phyloP scores from a whole-genome alignment of 1,140 invertebrate genomes.

The Drosophila ercepeae region DNA sequence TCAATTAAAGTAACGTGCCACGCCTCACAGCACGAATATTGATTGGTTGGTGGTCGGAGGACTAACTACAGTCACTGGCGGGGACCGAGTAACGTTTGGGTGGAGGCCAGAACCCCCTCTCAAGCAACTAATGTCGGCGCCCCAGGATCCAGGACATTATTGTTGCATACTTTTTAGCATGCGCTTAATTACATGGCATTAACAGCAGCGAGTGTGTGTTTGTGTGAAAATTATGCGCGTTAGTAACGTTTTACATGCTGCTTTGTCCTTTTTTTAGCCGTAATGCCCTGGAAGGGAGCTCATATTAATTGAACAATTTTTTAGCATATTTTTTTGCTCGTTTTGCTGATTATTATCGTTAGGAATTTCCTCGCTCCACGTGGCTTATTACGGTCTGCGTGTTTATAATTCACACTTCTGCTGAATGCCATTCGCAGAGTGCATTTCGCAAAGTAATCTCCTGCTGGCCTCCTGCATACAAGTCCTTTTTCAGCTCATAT shows the following conservation, averaged over 20 bases:
- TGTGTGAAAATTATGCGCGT: constrained; percentile 69
- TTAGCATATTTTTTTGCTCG: constrained; percentile 57
- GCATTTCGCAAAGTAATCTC: constrained; percentile 52
- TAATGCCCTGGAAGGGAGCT: constrained; percentile 36
- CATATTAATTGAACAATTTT: constrained; percentile 79
- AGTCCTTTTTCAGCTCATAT: background rate
- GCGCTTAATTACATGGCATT: constrained; percentile 76
- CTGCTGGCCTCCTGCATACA: background rate
- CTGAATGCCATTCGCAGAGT: constrained; percentile 53
- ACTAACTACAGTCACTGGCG: constrained; percentile 32
- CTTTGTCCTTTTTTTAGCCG: background rate
- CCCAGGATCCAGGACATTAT: constrained; percentile 42
- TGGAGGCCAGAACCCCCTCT: background rate
- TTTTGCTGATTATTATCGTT: constrained; percentile 69
- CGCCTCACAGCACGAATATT: constrained; percentile 60
- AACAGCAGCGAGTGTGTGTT: constrained; percentile 43
- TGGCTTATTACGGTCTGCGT: constrained; percentile 65
- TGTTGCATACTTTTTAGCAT: constrained; percentile 78
- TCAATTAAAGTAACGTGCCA: constrained; percentile 61
- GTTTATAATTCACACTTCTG: constrained; percentile 78
- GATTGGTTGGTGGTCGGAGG: constrained; percentile 51
- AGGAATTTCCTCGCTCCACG: constrained; percentile 37
- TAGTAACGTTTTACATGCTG: constrained; percentile 58
- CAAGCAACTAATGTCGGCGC: background rate
- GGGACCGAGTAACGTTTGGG: no score